Percentiles rank a stretch among this genome's conserved stretches.
Evolutionary conservation across 2,797 vertebrate species (phyloP).

Genomic region (Hippocampus kuda): DNA sequence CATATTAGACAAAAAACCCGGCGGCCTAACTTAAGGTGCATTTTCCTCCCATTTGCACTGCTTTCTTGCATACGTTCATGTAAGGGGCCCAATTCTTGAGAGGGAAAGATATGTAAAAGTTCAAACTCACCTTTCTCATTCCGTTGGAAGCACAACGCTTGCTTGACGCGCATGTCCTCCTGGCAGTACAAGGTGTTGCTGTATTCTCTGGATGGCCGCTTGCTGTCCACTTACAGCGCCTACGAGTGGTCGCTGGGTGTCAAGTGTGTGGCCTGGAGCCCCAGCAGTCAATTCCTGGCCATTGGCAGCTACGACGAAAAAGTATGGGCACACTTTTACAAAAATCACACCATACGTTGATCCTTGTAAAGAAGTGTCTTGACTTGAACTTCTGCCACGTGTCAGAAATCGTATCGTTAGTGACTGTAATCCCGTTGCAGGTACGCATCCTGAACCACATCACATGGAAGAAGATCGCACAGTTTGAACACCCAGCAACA

Average conservation of each 20-base stretch:
- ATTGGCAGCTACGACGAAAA: conserved; percentile 95
- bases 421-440: conserved; percentile 47
- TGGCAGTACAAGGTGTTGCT: conserved; percentile 86
- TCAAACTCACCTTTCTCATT: neutral
- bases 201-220: conserved; percentile 90
- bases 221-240: conserved; percentile 76
- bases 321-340: conserved; percentile 55
- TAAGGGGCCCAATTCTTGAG: neutral
- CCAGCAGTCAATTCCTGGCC: conserved; percentile 92
- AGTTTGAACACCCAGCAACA: conserved; percentile 76
- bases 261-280: conserved; percentile 85
- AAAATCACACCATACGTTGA: neutral
- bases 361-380: neutral
- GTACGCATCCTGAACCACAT: conserved; percentile 91
- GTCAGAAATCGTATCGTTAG: neutral
- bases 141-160: neutral
- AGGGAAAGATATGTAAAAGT: neutral
- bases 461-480: conserved; percentile 85
- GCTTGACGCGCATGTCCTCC: conserved; percentile 9
- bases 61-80: neutral
- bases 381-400: neutral
- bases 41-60: too few species aligned
- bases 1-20: too few species aligned
- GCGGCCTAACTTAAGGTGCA: too few species aligned
- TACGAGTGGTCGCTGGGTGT: conserved; percentile 92